Evolutionary conservation across 2,888 invertebrate species (phyloP), one percentile per base, ranked within the genome.

Genomic region (Brachyptera putata): DNA sequence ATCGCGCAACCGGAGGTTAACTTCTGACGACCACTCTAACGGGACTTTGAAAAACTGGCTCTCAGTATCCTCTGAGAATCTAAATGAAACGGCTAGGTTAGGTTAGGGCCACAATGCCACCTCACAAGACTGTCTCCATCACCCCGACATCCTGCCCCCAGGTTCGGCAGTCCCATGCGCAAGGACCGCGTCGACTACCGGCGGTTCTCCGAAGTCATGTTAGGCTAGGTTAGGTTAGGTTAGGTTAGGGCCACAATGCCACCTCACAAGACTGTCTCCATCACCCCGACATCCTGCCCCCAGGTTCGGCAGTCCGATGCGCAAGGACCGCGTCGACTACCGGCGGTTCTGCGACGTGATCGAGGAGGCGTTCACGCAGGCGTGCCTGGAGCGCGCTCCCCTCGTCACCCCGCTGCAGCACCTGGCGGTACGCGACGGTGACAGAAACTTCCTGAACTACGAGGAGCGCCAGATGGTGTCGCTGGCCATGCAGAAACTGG

Each of bases 331-430:
- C 41, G 66, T 75, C n/a, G 74, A 75, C 39, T 89, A 89, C 75
- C 80, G 79, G 58, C 80, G 85, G 65, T 89, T 91, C 75, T 81
- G 82, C 65, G 75, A 79, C 50, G 77, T 80, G 1, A 79, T 87
- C 39, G 89, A 90, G 70, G 86, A 86, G 73, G 83, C 86, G 34
- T 83, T 87, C 66, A 79, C 84, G 14, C 84, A 85, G 70, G 72
- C 76, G 18, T 81, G 82, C 61, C 76, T 88, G 64, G 84, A 85
- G 73, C 81, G 85, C 65, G 81, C 86, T 56, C 86, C 89, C 11
- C 77, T 87, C 63, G 74, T 87, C 61, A 74, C 80, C 63, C 90
- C 90, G 0, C 71, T 88, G 14, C 83, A 85, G 66, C 86, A 89
- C 72, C 75, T 87, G 64, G 87, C 89, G 36, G 81, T 83, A 48